Conservation (phyloP, 1,140 invertebrate species). For the Trigoniulus corallinus region DNA sequence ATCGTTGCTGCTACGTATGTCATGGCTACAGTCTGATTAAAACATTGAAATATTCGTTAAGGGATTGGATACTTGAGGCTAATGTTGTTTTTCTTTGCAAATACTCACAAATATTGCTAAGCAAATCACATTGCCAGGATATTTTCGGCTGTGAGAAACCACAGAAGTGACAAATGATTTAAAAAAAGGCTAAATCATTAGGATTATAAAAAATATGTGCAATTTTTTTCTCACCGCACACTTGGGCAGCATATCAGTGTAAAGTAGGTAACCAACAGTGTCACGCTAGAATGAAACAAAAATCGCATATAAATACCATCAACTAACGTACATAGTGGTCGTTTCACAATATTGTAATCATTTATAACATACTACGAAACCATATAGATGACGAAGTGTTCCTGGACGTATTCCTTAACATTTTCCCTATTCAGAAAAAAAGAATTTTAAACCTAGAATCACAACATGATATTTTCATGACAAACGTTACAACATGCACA, state of each 20-base stretch:
- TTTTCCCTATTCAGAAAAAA: too few species aligned
- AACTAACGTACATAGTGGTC: too few species aligned
- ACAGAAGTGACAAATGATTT: neutral
- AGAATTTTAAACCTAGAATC: too few species aligned
- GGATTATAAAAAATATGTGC: neutral
- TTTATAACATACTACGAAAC: too few species aligned
- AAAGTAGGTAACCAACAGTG: conserved; percentile 29
- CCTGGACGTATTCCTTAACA: too few species aligned
- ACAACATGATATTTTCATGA: too few species aligned
- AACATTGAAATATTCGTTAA: conserved; percentile 6
- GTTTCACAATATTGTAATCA: too few species aligned
- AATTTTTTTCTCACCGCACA: conserved; percentile 15
- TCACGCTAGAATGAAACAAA: conserved; percentile 15
- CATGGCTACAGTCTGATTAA: conserved; percentile 30
- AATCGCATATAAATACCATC: too few species aligned
- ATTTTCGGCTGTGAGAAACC: conserved; percentile 23
- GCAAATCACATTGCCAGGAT: conserved; percentile 33
- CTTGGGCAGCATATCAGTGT: conserved; percentile 25
- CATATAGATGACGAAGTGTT: too few species aligned
- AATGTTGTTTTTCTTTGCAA: conserved; percentile 8
- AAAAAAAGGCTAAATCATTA: neutral
- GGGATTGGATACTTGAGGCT: too few species aligned
- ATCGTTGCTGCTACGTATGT: conserved; percentile 31
- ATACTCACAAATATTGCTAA: conserved; percentile 33
- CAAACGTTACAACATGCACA: too few species aligned